phyloP scores from a whole-genome alignment of 2,113 vertebrate genomes.

The Pelecanus crispus region DNA sequence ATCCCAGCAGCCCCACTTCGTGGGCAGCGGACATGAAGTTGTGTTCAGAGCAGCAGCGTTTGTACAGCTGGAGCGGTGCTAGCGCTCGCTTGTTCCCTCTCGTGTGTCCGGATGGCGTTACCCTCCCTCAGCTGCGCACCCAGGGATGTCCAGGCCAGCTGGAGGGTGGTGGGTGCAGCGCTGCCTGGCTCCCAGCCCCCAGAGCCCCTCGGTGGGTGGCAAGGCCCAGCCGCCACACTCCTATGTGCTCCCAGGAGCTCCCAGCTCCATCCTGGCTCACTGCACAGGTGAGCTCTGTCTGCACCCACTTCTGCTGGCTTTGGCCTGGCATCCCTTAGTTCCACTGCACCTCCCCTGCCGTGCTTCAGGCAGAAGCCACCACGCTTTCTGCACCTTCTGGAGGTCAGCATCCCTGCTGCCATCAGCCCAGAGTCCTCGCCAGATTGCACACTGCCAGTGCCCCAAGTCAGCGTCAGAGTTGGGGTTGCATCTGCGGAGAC shows the following conservation, averaged over 20 bases:
- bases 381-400: background rate
- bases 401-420: accelerated
- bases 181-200: background rate
- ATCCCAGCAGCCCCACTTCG: accelerated
- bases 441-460: accelerated
- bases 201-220: accelerated
- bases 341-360: background rate
- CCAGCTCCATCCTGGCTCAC: background rate
- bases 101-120: accelerated
- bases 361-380: background rate
- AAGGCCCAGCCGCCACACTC: background rate
- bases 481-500: too few species aligned
- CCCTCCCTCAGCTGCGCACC: accelerated
- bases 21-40: accelerated
- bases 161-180: accelerated
- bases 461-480: accelerated
- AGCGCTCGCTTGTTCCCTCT: accelerated
- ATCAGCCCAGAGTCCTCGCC: accelerated
- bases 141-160: accelerated
- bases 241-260: background rate
- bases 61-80: accelerated
- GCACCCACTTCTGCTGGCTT: background rate
- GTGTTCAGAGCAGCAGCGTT: too few species aligned
- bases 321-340: accelerated
- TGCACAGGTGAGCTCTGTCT: background rate